Evolutionary conservation across 2,797 vertebrate genomes (phyloP), one percentile per base, ranked within the genome.

Genomic region (Psittacula derbiana): DNA sequence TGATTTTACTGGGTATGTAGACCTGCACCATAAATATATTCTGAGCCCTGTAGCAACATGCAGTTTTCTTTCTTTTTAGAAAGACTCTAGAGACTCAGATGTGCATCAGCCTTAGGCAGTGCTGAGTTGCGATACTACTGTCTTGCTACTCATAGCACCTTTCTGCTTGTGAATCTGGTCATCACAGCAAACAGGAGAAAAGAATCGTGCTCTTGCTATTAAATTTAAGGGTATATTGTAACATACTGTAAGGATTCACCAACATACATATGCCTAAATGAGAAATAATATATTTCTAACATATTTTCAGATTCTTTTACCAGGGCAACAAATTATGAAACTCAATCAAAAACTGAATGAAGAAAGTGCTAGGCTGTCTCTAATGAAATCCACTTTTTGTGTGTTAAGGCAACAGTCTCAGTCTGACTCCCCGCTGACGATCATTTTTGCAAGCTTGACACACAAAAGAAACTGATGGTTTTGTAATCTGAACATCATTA

Each of bases 261-360:
- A 66, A 62, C 4, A 49, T 24, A 43, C 6, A 27, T 19, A 25
- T 55, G 30, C 36, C 72, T 52, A 62, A 89, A 33, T 58, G 25
- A 79, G 44, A 86, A 38, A 46, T 30, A 67, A 69, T 36, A 4
- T 76, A 28, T 57, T 57, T 74, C 12, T 81, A 72, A 38, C 8
- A 14, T 30, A 57, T 33, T 66, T 96, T 50, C 30, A 33, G 38
- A 64, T 84, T 55, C 10, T 86, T 93, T 75, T 90, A 23, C 10
- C 27, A 55, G 16, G 27, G 10, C 31, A 83, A 52, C 6, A 75
- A 88, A 84, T 33, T 33, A n/a, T 47, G 23, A 86, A 82, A 57
- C 43, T 55, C 88, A 55, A 79, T 66, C 8, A 36, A n/a, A 78
- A 40, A 21, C 6, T 1, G 0, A 66, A 52, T 70, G 3, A 85